Percentiles rank a stretch among this genome's conserved stretches.
Evolutionary conservation across 2,888 invertebrate genomes (phyloP).

Genomic region (Drosophila basisetae): DNA sequence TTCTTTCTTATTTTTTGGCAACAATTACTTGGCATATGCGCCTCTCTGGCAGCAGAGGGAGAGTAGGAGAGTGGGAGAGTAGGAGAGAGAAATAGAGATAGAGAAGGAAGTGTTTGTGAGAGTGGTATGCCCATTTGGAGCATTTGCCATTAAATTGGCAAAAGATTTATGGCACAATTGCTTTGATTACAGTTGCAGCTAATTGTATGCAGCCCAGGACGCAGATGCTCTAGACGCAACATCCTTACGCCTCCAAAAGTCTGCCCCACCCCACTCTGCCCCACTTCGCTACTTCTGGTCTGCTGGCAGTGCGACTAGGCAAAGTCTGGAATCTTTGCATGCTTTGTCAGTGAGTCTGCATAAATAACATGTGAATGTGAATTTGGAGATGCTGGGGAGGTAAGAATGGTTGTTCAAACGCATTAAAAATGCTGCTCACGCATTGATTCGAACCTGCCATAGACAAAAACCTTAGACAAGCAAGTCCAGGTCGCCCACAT

Average conservation of each 20-base stretch:
- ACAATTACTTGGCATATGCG: slow-evolving; percentile 55
- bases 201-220: slow-evolving; percentile 70
- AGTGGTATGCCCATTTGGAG: slow-evolving; percentile 40
- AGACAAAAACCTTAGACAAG: slow-evolving; percentile 7
- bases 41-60: not conserved
- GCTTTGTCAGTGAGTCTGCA: slow-evolving; percentile 77
- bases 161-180: slow-evolving; percentile 79
- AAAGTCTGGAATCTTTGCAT: slow-evolving; percentile 65
- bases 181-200: slow-evolving; percentile 81
- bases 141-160: slow-evolving; percentile 68
- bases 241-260: slow-evolving; percentile 5
- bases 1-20: slow-evolving; percentile 58
- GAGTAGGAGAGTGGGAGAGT: no score
- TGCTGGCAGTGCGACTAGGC: slow-evolving; percentile 6
- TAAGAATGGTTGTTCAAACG: slow-evolving; percentile 23
- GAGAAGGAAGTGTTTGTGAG: not conserved
- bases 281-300: not conserved
- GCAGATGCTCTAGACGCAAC: slow-evolving; percentile 66
- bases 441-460: slow-evolving; percentile 57
- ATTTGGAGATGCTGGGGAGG: not conserved
- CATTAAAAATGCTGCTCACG: slow-evolving; percentile 74
- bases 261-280: slow-evolving; percentile 44
- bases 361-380: slow-evolving; percentile 59
- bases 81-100: not conserved
- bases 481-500: slow-evolving; percentile 42